Conservation (phyloP, 2,797 vertebrate genomes). For the Bovichtus diacanthus region DNA sequence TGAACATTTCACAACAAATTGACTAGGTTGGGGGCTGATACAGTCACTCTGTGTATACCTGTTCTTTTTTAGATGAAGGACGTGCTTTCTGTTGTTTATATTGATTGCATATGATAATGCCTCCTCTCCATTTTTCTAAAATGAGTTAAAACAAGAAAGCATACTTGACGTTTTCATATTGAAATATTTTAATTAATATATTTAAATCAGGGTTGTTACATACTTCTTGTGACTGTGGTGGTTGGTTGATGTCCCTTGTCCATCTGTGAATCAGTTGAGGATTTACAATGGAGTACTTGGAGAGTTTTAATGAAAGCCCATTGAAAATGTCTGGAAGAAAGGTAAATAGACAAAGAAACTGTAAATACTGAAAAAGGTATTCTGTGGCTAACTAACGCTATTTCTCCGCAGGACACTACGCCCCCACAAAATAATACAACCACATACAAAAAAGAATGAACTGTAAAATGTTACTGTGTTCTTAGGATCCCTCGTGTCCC, state of each 20-base stretch:
- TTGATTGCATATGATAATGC: constrained; percentile 72
- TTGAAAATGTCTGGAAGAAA: constrained; percentile 39
- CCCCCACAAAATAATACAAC: neutral
- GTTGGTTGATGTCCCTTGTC: constrained; percentile 60
- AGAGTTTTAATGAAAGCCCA: constrained; percentile 41
- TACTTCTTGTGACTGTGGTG: constrained; percentile 54
- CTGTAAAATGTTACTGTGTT: neutral
- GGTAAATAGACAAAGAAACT: neutral
- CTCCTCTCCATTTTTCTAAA: constrained; percentile 67
- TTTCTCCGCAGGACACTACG: neutral
- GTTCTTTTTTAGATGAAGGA: constrained; percentile 80
- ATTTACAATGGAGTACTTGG: constrained; percentile 76
- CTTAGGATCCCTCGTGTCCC: fast-evolving
- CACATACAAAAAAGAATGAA: neutral
- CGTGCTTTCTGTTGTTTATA: constrained; percentile 73
- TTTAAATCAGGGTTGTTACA: neutral
- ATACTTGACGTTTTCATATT: neutral
- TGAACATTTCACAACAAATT: too few relatives aligned
- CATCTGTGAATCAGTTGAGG: constrained; percentile 73
- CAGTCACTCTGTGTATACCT: constrained; percentile 60
- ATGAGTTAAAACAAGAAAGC: neutral
- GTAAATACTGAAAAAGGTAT: neutral
- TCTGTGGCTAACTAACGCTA: neutral
- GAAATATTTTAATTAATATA: neutral
- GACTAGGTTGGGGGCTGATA: too few relatives aligned